These are phyloP conservation scores for Cataglyphis hispanica DNA, from an alignment of 1,140 invertebrate species.

Conservation along the genomic window DNA sequence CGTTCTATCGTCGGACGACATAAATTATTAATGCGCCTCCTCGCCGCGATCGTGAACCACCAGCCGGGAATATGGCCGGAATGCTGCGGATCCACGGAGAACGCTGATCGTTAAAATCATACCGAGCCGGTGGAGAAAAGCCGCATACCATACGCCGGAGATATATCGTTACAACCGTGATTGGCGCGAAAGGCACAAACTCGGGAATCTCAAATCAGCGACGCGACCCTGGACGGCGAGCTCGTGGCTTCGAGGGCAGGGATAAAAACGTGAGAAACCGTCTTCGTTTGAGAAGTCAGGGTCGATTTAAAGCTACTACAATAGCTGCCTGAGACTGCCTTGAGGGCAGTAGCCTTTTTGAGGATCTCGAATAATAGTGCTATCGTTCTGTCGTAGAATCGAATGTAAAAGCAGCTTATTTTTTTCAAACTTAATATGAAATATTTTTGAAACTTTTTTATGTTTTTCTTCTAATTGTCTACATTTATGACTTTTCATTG, in stretches of 20 bases:
- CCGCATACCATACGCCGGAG: conserved; percentile 18
- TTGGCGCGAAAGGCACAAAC: conserved; percentile 56
- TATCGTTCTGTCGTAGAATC: conserved; percentile 19
- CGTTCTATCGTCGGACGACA: conserved; percentile 75
- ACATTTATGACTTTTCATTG: neutral
- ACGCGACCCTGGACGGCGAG: conserved; percentile 14
- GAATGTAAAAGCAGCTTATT: conserved; percentile 36
- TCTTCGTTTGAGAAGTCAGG: conserved; percentile 54
- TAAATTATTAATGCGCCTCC: conserved; percentile 80
- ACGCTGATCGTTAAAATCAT: conserved; percentile 57
- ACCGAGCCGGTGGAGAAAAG: conserved; percentile 17
- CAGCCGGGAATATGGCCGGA: conserved; percentile 51
- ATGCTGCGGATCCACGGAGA: conserved; percentile 64
- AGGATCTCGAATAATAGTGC: conserved; percentile 8
- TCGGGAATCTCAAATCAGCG: conserved; percentile 55
- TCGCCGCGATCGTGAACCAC: conserved; percentile 73
- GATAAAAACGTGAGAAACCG: conserved; percentile 59
- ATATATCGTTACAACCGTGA: conserved; percentile 50
- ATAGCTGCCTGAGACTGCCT: conserved; percentile 24
- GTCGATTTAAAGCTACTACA: conserved; percentile 42
- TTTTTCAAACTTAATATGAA: conserved; percentile 27
- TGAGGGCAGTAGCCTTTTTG: conserved; percentile 26
- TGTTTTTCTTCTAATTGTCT: conserved; percentile 23
- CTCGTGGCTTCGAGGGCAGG: conserved; percentile 16
- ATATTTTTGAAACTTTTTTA: conserved; percentile 37